These are phyloP conservation scores for Pinna nobilis DNA, from an alignment of 1,140 invertebrate species.

Conservation along the genomic window DNA sequence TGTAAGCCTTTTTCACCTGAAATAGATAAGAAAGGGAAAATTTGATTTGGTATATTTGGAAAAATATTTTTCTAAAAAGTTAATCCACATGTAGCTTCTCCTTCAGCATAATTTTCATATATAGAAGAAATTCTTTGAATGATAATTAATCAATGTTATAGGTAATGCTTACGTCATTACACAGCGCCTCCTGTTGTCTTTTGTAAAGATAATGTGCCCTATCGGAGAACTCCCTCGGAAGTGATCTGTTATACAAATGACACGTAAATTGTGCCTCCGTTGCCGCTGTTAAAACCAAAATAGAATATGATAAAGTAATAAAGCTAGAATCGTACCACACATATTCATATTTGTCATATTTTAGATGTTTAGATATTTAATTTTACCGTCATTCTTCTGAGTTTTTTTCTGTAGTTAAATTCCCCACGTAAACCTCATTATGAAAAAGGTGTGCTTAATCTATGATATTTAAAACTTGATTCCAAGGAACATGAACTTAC, in stretches of 20 bases:
- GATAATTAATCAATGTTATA: not conserved
- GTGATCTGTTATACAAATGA: conserved; percentile 34
- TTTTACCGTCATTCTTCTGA: no score
- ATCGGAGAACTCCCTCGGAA: conserved; percentile 37
- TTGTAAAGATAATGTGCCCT: conserved; percentile 29
- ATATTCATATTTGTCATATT: not conserved
- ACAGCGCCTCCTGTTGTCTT: conserved; percentile 35
- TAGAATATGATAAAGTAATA: not conserved
- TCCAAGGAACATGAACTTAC: conserved; percentile 13
- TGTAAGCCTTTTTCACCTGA: conserved; percentile 25
- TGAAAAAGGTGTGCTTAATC: no score
- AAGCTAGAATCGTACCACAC: not conserved
- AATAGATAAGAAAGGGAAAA: not conserved
- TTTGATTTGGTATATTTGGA: no score
- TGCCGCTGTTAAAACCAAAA: conserved; percentile 21
- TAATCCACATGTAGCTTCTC: not conserved
- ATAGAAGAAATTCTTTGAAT: not conserved
- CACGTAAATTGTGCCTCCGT: conserved; percentile 30
- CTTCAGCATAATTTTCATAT: not conserved
- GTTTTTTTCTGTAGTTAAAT: no score
- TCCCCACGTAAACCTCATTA: no score
- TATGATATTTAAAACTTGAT: no score
- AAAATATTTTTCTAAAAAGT: no score
- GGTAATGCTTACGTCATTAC: conserved; percentile 35
- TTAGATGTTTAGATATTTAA: no score